Conservation (phyloP, 2,113 vertebrate species). For the Chelonoidis abingdonii region DNA sequence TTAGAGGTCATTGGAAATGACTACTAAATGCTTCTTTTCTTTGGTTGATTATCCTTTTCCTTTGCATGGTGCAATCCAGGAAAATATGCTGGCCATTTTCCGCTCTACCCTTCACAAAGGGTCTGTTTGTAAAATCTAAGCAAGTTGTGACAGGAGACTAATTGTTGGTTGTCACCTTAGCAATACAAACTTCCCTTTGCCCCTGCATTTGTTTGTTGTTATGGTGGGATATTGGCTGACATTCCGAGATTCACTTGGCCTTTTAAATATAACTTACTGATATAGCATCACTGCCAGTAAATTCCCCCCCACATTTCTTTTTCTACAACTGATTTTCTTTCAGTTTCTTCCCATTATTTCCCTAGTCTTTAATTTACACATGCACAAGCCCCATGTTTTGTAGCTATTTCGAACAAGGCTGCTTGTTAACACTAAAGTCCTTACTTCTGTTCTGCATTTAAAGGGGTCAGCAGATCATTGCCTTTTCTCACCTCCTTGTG, state of each 20-base stretch:
- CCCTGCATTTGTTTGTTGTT: constrained; percentile 32
- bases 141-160: constrained; percentile 59
- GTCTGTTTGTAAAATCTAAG: constrained; percentile 58
- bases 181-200: constrained; percentile 57
- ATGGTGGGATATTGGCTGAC: constrained; percentile 27
- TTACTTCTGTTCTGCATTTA: neutral
- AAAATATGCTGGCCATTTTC: constrained; percentile 35
- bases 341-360: constrained; percentile 11
- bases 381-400: neutral
- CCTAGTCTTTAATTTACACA: neutral
- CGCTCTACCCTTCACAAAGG: constrained; percentile 28
- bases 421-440: neutral
- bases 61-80: neutral
- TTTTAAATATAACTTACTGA: constrained; percentile 37
- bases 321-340: neutral
- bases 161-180: constrained; percentile 66
- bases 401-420: neutral
- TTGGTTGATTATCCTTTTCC: neutral
- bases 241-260: constrained; percentile 21
- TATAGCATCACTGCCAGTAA: neutral
- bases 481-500: neutral
- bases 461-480: neutral
- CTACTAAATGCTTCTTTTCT: neutral
- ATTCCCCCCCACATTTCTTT: neutral
- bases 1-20: neutral